Conservation (phyloP, 2,888 invertebrate species). For the Tetranychus truncatus region DNA sequence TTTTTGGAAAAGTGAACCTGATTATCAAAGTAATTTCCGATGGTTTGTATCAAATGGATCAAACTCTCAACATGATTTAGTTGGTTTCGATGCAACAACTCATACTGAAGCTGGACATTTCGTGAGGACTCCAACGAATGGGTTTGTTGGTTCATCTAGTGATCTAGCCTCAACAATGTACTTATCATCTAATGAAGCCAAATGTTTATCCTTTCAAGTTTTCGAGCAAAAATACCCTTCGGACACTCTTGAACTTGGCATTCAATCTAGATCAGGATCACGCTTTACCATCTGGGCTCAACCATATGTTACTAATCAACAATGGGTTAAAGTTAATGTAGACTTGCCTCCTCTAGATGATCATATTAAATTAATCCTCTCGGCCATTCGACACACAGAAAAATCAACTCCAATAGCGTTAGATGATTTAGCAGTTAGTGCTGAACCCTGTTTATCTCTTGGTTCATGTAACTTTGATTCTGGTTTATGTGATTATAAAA, state of each 20-base stretch:
- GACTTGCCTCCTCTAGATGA: background rate
- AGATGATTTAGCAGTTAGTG: background rate
- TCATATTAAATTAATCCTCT: background rate
- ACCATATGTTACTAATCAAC: background rate
- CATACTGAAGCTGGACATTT: background rate
- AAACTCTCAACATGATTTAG: background rate
- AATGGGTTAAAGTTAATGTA: background rate
- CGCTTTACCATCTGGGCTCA: background rate
- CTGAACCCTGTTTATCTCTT: background rate
- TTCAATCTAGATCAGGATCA: background rate
- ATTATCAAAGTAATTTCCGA: background rate
- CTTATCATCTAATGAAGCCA: background rate
- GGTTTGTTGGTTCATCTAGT: background rate
- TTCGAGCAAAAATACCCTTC: background rate
- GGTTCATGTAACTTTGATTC: background rate
- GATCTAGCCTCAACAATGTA: background rate
- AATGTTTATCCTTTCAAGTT: background rate
- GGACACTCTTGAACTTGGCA: background rate
- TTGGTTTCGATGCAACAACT: background rate
- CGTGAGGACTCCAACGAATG: background rate
- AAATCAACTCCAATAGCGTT: background rate
- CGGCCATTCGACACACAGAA: background rate
- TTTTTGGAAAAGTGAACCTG: background rate
- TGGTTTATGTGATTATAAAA: background rate
- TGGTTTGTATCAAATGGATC: background rate